Percentiles rank a stretch among this genome's conserved stretches.
phyloP scores from a whole-genome alignment of 2,797 vertebrate species.

The Columba guinea region DNA sequence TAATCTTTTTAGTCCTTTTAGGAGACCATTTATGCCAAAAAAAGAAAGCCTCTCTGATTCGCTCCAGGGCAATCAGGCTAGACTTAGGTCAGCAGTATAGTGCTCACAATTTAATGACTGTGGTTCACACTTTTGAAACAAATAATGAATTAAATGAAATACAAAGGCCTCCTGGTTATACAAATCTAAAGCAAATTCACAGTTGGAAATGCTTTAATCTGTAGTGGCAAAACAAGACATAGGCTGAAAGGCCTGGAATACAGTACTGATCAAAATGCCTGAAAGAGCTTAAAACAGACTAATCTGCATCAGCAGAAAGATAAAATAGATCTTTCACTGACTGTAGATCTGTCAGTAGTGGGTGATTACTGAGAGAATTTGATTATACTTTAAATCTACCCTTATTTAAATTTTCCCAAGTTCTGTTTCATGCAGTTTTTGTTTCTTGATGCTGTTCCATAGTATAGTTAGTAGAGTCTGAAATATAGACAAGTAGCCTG shows the following conservation, averaged over 20 bases:
- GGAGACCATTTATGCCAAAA: neutral
- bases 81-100: neutral
- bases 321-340: neutral
- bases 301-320: slow-evolving; percentile 20
- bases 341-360: neutral
- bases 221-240: neutral
- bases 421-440: neutral
- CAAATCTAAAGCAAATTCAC: neutral
- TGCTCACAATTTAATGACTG: neutral
- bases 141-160: neutral
- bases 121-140: neutral
- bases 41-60: neutral
- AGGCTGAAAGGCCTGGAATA: neutral
- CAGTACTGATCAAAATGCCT: neutral
- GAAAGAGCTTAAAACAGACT: neutral
- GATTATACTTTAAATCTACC: slow-evolving; percentile 33
- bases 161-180: neutral
- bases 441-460: neutral
- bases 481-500: neutral
- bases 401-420: neutral
- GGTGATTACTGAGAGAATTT: neutral
- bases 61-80: neutral
- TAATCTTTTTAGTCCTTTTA: neutral
- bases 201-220: neutral
- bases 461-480: neutral